Evolutionary conservation across 2,888 invertebrate genomes (phyloP).

Genomic region (Osmoderma eremita): DNA sequence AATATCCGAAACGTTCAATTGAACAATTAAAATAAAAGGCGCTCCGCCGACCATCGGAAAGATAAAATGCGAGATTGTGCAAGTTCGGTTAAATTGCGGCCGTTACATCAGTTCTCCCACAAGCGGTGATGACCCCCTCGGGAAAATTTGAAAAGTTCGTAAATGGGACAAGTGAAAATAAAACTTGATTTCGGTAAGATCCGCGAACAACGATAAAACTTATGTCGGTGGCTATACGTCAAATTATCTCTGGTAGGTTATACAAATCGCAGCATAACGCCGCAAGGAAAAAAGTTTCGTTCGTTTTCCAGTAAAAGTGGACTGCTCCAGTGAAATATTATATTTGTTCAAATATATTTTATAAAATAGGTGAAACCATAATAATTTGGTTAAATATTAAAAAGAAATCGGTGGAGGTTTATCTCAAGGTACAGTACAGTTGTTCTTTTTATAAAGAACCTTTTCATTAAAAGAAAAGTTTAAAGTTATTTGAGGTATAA

Average conservation of each 20-base stretch:
- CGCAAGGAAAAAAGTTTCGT: conserved; percentile 3
- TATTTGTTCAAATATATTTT: too few relatives aligned
- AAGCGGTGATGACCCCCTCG: conserved; percentile 41
- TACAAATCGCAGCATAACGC: conserved; percentile 22
- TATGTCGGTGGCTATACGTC: conserved; percentile 32
- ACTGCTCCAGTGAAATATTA: too few relatives aligned
- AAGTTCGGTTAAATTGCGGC: conserved; percentile 38
- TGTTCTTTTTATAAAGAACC: too few relatives aligned
- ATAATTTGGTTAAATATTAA: too few relatives aligned
- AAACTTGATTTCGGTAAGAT: conserved; percentile 34
- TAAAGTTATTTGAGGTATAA: too few relatives aligned
- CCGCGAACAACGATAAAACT: conserved; percentile 42
- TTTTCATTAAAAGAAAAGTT: too few relatives aligned
- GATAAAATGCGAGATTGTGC: conserved; percentile 39
- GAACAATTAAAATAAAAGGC: conserved; percentile 43
- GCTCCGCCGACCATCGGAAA: conserved; percentile 35
- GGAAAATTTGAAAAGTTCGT: conserved; percentile 44
- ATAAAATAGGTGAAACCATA: too few relatives aligned
- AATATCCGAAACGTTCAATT: conserved; percentile 42
- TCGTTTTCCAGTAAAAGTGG: background rate
- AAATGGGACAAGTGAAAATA: conserved; percentile 43
- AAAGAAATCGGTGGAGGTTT: too few relatives aligned
- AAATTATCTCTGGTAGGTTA: conserved; percentile 36
- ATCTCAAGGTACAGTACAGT: too few relatives aligned
- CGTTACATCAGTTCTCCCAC: conserved; percentile 28